Evolutionary conservation across 2,797 vertebrate species (phyloP), one percentile per base, ranked within the genome.

Genomic region (Odontamblyopus rebecca): DNA sequence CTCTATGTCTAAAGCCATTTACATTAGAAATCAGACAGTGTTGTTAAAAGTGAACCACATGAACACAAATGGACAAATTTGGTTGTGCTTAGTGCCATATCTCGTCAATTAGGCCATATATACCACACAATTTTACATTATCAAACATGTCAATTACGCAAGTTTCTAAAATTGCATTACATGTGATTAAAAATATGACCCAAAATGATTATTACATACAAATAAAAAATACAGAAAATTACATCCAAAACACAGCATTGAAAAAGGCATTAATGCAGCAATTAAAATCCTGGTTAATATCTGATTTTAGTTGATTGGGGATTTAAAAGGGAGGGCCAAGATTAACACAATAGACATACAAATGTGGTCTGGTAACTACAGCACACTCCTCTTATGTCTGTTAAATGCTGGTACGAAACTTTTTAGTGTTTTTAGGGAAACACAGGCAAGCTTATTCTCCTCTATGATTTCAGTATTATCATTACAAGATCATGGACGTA

Each of bases 201-300:
- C 93, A 88, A 92, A 93, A 85, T 79, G 87, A 91, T 88, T 90
- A 87, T 88, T 88, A 93, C 86, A 82, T 91, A 88, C 78, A 94
- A 94, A 94, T 93, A 93, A 93, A 93, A 94, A 93, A 91, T 89
- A 93, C 89, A 88, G 86, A 92, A 91, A 92, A 92, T 93, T 91
- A 93, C 93, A 93, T 93, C 93, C 91, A 94, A 93, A 93, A 94
- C 92, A 94, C 93, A 93, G 91, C 91, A 89, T 94, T 93, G 89
- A 91, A 94, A 94, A 94, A 94, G 91, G 91, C 93, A 94, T 93
- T 91, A 92, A 93, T 92, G 91, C 91, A 93, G 93, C 93, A 92
- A 93, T 93, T 93, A 89, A 93, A 92, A 92, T 90, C 80, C 92
- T 83, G 80, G 83, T 90, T 64, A 89, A 91, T 86, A 89, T 88